phyloP scores from a whole-genome alignment of 2,797 vertebrate species.

The Dicrostonyx torquatus region DNA sequence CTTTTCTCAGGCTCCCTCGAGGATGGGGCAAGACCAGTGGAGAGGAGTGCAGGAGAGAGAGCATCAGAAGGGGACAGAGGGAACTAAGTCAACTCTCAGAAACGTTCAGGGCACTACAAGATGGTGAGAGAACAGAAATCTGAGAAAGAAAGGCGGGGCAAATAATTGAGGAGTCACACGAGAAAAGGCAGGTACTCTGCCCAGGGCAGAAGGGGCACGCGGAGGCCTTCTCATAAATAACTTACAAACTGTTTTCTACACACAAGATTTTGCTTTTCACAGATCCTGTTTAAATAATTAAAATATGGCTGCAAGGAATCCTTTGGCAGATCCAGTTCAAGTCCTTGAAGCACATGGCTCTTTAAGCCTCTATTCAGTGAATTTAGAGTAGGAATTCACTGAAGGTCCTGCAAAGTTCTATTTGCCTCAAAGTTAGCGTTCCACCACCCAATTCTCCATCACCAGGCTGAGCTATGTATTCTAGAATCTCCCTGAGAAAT shows the following conservation, averaged over 20 bases:
- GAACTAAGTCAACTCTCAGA: background rate
- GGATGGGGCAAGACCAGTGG: background rate
- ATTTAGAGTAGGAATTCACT: background rate
- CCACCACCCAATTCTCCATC: background rate
- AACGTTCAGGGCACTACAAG: background rate
- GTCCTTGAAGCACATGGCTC: constrained; percentile 32
- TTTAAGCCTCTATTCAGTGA: constrained; percentile 48
- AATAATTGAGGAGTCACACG: constrained; percentile 19
- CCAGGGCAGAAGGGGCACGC: background rate
- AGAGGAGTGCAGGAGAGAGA: background rate
- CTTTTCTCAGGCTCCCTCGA: background rate
- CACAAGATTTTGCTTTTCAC: constrained; percentile 77
- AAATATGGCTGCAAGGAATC: constrained; percentile 53
- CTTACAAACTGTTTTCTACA: constrained; percentile 74
- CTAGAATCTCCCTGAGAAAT: constrained; percentile 8
- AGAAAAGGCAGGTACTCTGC: constrained; percentile 15
- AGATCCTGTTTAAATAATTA: constrained; percentile 70
- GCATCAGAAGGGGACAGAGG: constrained; percentile 9
- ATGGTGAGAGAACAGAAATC: background rate
- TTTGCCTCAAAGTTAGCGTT: constrained; percentile 25
- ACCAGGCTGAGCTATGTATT: background rate
- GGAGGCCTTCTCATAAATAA: constrained; percentile 76
- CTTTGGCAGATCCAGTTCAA: constrained; percentile 56
- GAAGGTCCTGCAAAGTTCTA: constrained; percentile 25
- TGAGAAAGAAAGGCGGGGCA: constrained; percentile 69